phyloP scores from a whole-genome alignment of 2,113 vertebrate species.

The Mobula birostris region DNA sequence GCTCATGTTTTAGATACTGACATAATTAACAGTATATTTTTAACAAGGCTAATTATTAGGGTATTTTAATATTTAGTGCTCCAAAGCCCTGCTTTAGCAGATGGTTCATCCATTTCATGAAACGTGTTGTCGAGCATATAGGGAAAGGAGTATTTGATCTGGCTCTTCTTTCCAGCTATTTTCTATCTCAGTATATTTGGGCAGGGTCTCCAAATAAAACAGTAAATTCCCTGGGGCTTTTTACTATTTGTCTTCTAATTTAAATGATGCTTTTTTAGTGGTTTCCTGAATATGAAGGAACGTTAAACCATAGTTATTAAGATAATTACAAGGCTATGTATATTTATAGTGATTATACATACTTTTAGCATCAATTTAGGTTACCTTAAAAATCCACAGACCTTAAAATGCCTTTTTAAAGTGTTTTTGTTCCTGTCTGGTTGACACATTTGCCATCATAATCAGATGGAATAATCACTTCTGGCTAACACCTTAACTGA shows the following conservation, averaged over 20 bases:
- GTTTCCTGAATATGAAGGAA: background rate
- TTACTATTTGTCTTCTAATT: background rate
- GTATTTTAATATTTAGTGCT: too few relatives aligned
- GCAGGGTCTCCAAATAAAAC: background rate
- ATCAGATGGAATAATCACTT: conserved; percentile 32
- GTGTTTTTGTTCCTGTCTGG: conserved; percentile 17
- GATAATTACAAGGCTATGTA: background rate
- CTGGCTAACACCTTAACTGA: conserved; percentile 29
- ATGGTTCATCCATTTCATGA: background rate
- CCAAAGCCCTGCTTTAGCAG: background rate
- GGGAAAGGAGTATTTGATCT: background rate
- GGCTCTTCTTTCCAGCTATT: background rate
- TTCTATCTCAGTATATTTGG: background rate
- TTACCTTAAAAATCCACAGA: conserved; percentile 21
- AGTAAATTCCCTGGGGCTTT: background rate
- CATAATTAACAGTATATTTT: background rate
- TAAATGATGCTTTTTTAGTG: background rate
- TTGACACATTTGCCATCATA: conserved; percentile 22
- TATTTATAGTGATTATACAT: conserved; percentile 8
- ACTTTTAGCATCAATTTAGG: conserved; percentile 19
- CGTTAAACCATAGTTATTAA: conserved; percentile 16
- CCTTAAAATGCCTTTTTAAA: conserved; percentile 29
- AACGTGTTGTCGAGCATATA: background rate
- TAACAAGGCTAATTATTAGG: conserved; percentile 8
- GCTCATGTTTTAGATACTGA: background rate